Evolutionary conservation across 2,113 vertebrate species (phyloP), one percentile per base, ranked within the genome.

Genomic region (Egretta garzetta): DNA sequence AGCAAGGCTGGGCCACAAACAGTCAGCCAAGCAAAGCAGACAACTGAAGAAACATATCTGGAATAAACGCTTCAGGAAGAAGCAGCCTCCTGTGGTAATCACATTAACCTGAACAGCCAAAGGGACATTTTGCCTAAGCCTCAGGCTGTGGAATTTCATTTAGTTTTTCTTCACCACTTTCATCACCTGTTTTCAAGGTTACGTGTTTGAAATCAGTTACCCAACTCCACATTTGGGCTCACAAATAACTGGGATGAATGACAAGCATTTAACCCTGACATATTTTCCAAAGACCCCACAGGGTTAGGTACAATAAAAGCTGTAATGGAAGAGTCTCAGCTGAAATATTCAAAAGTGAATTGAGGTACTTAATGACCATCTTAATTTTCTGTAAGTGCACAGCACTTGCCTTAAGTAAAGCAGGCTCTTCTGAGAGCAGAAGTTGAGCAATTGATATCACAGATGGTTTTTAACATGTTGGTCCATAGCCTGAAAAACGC

Each of bases 391-490:
- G 2, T 21, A 75, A 82, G 58, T 16, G 20, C n/a, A 56, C 58
- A 97, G 24, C 22, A 60, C 68, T 81, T 0, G 9, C 62, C 41
- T 67, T 66, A 72, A 96, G 70, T 81, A 87, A 89, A 89, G n/a
- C 64, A 84, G 39, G 43, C 64, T 92, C 64, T 84, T 89, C 3
- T 2, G 35, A 76, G 91, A 95, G 86, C 94, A 70, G 35, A 81
- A 97, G 73, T 76, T 92, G 95, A 96, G 95, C 96, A 95, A 75
- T 2, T 82, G 94, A 47, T 92, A 96, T 14, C 94, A 95, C 95
- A 97, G 96, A 96, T 94, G 94, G 95, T 92, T 97, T 95, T 92
- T 87, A 96, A 75, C 86, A 92, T 94, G 88, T 94, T 96, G 86
- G 93, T 94, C 91, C 95, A 76, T 93, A 96, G 95, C 81, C 79